Evolutionary conservation across 2,113 vertebrate species (phyloP).

Genomic region (Synchiropus splendidus): DNA sequence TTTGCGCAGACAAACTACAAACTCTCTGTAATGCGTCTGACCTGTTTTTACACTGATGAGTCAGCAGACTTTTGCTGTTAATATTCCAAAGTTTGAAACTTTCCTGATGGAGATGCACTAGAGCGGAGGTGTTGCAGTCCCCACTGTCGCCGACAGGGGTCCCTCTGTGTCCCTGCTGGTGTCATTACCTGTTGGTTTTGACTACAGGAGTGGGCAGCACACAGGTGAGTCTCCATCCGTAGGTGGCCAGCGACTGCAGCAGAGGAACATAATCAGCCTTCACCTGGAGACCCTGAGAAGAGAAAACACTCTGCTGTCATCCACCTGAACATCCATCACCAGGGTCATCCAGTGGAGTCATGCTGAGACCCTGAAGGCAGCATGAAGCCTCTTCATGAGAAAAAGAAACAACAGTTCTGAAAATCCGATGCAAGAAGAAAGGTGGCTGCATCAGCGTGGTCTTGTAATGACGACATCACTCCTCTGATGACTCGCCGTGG

Average conservation of each 20-base stretch:
- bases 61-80: neutral
- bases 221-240: constrained; percentile 92
- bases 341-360: no score
- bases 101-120: neutral
- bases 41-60: neutral
- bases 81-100: neutral
- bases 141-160: constrained; percentile 22
- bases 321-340: no score
- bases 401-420: neutral
- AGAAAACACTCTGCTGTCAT: constrained; percentile 6
- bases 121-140: constrained; percentile 11
- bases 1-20: no score
- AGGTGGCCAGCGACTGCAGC: constrained; percentile 86
- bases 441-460: no score
- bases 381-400: no score
- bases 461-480: no score
- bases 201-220: constrained; percentile 89
- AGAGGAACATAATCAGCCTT: constrained; percentile 91
- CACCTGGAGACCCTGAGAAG: constrained; percentile 79
- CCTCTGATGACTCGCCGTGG: no score
- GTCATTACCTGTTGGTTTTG: constrained; percentile 84
- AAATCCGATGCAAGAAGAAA: no score
- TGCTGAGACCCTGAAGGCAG: no score
- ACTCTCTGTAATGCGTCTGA: no score
- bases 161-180: constrained; percentile 1